Evolutionary conservation across 2,888 invertebrate species (phyloP), one percentile per base, ranked within the genome.

Genomic region (Cephus rjabovi): DNA sequence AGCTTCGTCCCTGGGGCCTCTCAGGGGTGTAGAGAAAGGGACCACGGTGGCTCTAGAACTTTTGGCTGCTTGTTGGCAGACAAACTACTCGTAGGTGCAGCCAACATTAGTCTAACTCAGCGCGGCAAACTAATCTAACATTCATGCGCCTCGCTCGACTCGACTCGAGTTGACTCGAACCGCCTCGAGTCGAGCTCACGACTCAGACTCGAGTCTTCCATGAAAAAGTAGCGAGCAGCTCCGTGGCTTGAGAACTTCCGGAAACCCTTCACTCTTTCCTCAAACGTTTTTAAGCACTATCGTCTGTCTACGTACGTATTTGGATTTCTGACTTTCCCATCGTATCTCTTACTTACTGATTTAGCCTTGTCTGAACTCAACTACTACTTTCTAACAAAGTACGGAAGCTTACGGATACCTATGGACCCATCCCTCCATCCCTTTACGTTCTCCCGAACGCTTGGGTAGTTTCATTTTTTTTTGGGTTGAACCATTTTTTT

Each of bases 111-210:
- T 86, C 87, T 87, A 89, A 90, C 89, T 89, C 87, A 2, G 23
- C 82, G 87, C 82, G 83, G 85, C 88, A 85, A 90, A 90, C 89
- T 90, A 90, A 90, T 90, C 88, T 88, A 90, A 90, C 89, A 90
- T 89, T 88, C 87, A 86, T 88, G 86, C 83, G 84, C 84, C 80
- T 82, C 79, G 56, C 56, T 56, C 56, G 56, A 56, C 40, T 40
- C 40, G 40, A 40, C 56, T 56, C 56, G 56, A 56, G 56, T 56
- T 56, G 56, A 56, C 56, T 56, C 56, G 56, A 56, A 23, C 56
- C 56, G 23, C 23, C 56, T 9, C 56, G 15, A 56, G 23, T 56
- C 40, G 40, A 6, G 15, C 40, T 56, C 40, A 56, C 74, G 33
- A 76, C 80, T 77, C n/a, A 69, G 74, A 33, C 35, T 30, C 6